Conservation (phyloP, 2,888 invertebrate genomes). For the Diadegma fenestrale region DNA sequence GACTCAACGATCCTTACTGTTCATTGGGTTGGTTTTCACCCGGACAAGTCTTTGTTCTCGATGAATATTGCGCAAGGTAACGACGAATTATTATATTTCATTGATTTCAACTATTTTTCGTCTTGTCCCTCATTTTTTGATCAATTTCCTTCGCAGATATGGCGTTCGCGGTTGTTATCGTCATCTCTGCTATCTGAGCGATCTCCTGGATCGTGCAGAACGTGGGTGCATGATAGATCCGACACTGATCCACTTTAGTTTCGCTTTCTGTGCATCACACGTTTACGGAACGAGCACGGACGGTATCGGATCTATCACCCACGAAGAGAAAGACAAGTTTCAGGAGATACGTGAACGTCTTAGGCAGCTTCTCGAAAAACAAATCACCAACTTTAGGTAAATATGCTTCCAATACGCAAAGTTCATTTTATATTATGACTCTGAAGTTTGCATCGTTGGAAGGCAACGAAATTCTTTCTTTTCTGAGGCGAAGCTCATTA, state of each 20-base stretch:
- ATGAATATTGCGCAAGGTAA: conserved; percentile 96
- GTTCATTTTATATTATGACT: too few relatives aligned
- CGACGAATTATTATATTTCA: background rate
- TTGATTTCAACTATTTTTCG: background rate
- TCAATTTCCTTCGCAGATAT: conserved; percentile 86
- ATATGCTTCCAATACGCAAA: conserved; percentile 23
- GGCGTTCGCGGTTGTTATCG: conserved; percentile 98
- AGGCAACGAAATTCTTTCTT: too few relatives aligned
- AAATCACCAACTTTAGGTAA: conserved; percentile 99
- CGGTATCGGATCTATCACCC: conserved; percentile 99
- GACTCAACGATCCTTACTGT: conserved; percentile 99
- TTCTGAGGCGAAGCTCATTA: too few relatives aligned
- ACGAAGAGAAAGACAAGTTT: conserved; percentile 99
- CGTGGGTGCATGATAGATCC: conserved; percentile 98
- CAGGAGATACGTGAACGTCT: conserved; percentile 98
- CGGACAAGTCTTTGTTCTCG: conserved; percentile 98
- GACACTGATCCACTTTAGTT: conserved; percentile 99
- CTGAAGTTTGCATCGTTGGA: too few relatives aligned
- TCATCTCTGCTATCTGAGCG: conserved; percentile 97
- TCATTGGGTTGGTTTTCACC: conserved; percentile 99
- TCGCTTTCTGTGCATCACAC: conserved; percentile 99
- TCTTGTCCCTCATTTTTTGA: conserved; percentile 1
- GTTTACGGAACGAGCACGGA: conserved; percentile 99
- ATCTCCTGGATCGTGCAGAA: conserved; percentile 97
- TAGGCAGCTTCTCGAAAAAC: conserved; percentile 96